Evolutionary conservation across 2,797 vertebrate genomes (phyloP).

Genomic region (Pipistrellus pygmaeus): DNA sequence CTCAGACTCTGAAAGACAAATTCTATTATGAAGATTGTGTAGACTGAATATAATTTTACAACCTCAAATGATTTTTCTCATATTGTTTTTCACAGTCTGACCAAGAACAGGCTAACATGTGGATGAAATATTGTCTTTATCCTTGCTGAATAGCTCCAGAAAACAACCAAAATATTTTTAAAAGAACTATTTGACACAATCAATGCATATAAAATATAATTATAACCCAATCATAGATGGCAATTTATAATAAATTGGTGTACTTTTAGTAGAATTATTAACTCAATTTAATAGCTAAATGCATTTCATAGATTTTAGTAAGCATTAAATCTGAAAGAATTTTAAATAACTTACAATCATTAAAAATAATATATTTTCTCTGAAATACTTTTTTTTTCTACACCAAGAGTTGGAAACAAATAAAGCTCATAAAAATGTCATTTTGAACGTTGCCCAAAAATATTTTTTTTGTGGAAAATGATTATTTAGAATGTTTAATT

Average conservation of each 20-base stretch:
- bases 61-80: background rate
- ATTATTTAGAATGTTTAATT: constrained; percentile 47
- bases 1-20: background rate
- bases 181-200: background rate
- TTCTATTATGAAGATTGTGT: constrained; percentile 2
- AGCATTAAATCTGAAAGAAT: constrained; percentile 47
- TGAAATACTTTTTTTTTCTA: constrained; percentile 25
- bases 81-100: background rate
- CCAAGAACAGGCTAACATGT: background rate
- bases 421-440: constrained; percentile 25
- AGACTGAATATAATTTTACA: background rate
- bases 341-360: constrained; percentile 38
- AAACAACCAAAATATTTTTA: constrained; percentile 36
- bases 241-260: background rate
- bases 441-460: background rate
- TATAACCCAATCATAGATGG: background rate
- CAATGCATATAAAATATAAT: constrained; percentile 20
- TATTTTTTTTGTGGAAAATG: background rate
- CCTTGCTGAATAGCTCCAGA: background rate
- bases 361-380: constrained; percentile 13
- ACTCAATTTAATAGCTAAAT: constrained; percentile 35
- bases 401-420: background rate
- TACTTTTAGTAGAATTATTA: constrained; percentile 40
- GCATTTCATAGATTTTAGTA: background rate
- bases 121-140: background rate